phyloP scores from a whole-genome alignment of 30 jellyfish, hydroid and myxozoan species.

The Sanderia malayensis region DNA sequence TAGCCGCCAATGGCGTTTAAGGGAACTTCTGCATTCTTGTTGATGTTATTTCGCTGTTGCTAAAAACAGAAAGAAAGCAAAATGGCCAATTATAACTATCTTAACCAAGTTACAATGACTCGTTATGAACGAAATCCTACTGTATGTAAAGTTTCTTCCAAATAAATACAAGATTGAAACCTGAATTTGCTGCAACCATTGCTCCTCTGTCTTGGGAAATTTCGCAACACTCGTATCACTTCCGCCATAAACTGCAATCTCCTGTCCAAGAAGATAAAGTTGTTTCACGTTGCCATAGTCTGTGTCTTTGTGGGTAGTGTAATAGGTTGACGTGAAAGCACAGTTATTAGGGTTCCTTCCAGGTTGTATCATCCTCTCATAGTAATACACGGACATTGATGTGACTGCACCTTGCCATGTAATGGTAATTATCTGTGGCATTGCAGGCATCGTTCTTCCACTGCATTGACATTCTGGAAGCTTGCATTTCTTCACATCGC shows the following conservation, averaged over 20 bases:
- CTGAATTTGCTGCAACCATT: not conserved
- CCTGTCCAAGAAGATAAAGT: not conserved
- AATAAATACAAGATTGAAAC: not conserved
- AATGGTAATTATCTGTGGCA: not conserved
- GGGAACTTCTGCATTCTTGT: constrained; percentile 1
- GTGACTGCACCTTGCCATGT: not conserved
- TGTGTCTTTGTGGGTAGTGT: not conserved
- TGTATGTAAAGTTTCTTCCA: too few relatives aligned
- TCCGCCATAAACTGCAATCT: constrained; percentile 3
- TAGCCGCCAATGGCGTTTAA: not conserved
- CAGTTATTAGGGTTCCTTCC: not conserved
- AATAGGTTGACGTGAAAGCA: not conserved
- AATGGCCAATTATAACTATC: not conserved
- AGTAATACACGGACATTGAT: constrained; percentile 1
- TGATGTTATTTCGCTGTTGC: not conserved
- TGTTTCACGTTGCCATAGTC: not conserved
- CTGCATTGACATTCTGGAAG: not conserved
- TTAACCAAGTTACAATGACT: too few relatives aligned
- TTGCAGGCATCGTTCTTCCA: not conserved
- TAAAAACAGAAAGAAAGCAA: not conserved
- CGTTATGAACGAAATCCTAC: too few relatives aligned
- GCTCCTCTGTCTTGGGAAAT: not conserved
- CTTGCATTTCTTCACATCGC: not conserved
- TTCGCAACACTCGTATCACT: not conserved
- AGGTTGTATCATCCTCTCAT: constrained; percentile 1